Base-by-base conservation (phyloP, 2,797 vertebrate species). In the Pygocentrus nattereri region DNA sequence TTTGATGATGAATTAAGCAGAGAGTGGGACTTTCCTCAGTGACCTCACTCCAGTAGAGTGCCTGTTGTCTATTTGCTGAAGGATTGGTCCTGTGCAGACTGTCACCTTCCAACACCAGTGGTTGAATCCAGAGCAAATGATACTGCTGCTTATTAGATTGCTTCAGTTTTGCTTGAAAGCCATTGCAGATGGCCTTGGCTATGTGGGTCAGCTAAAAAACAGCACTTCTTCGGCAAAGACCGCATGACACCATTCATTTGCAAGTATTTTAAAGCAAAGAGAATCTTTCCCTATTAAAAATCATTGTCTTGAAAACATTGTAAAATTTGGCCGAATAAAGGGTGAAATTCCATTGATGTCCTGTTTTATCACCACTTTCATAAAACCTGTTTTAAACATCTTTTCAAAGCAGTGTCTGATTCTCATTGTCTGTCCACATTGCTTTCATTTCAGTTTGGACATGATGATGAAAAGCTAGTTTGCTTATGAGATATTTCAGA, bases 161-260 rank as follows among this genome's bases (percentile, higher is more conserved):
- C 30, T 73, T 58, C 52, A n/a, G 52, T 76, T 75, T 58, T 81
- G 64, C 64, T 75, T 81, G 27, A 81, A 62, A 81, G 65, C 64
- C 27, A 23, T 59, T 75, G 56, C 6, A 54, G 54, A 76, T 74
- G 52, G 52, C 68, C 27, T 62, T 81, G 54, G 56, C 41, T 76
- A 76, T 81, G 80, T 70, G 62, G 65, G 73, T 76, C 71, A 78
- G n/a, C 62, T 77, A 19, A 65, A 44, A 44, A 82, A 13, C 58
- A 75, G 34, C 49, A 30, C 5, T 64, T 65, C 34, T 59, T 54
- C n/a, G 81, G 65, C 73, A 27, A 61, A 56, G 70, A 49, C 64
- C 21, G 21, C 50, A 61, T 15, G 71, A 31, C 19, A 50, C 23
- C 59, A 59, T 38, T 65, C 41, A 76, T 13, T 76, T 67, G 64